phyloP scores from a whole-genome alignment of 2,113 vertebrate genomes.

The Heptranchias perlo region DNA sequence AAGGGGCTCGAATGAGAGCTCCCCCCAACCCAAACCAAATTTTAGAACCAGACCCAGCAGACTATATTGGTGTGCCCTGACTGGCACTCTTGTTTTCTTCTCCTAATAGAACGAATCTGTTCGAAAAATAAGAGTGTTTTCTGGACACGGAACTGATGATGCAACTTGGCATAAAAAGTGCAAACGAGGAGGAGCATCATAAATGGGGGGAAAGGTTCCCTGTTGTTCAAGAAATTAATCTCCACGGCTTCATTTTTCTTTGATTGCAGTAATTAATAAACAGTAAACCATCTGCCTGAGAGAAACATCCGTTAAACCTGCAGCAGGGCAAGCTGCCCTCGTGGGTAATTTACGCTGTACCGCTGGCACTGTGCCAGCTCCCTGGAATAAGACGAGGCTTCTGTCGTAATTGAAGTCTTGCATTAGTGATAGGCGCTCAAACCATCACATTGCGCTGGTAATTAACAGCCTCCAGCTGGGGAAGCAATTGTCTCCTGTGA shows the following conservation, averaged over 20 bases:
- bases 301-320: background rate
- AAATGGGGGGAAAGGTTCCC: background rate
- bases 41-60: background rate
- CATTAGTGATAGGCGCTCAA: background rate
- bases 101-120: background rate
- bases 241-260: background rate
- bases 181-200: background rate
- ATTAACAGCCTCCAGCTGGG: slow-evolving; percentile 5
- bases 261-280: slow-evolving; percentile 34
- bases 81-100: background rate
- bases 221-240: slow-evolving; percentile 5
- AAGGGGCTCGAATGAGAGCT: too few relatives aligned
- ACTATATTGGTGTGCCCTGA: background rate
- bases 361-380: background rate
- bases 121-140: background rate
- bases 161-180: background rate
- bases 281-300: slow-evolving; percentile 3
- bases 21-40: too few relatives aligned
- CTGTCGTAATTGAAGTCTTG: background rate
- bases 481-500: background rate
- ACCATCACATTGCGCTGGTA: background rate
- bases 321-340: background rate
- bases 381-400: background rate
- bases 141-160: background rate
- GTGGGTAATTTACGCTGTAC: background rate